phyloP scores from a whole-genome alignment of 2,888 invertebrate species.

The Nebria brevicollis region DNA sequence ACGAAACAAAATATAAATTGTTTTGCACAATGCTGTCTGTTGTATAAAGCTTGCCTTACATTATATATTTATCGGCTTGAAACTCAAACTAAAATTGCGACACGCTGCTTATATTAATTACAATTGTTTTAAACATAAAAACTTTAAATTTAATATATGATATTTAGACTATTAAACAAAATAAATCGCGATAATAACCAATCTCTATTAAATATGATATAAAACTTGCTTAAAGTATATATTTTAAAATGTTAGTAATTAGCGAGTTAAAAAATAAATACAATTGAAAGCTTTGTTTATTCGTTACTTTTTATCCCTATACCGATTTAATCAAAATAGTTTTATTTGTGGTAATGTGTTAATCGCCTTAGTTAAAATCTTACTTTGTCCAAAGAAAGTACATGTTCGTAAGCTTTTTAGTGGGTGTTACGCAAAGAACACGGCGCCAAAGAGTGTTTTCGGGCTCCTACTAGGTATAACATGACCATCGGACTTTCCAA shows the following conservation, averaged over 20 bases:
- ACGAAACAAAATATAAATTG: conserved; percentile 12
- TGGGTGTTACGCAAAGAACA: conserved; percentile 32
- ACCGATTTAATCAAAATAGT: conserved; percentile 26
- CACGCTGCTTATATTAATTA: too few species aligned
- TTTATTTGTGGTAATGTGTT: conserved; percentile 26
- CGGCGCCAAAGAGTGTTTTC: conserved; percentile 20
- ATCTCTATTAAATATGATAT: too few species aligned
- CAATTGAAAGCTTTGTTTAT: background rate
- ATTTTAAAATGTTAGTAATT: too few species aligned
- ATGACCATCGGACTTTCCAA: conserved; percentile 27
- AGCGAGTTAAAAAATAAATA: background rate
- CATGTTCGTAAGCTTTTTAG: conserved; percentile 36
- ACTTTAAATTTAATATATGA: too few species aligned
- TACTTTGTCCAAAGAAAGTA: conserved; percentile 40
- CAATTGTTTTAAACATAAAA: too few species aligned
- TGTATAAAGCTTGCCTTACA: too few species aligned
- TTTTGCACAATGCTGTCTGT: background rate
- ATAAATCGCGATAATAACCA: too few species aligned
- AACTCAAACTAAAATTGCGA: too few species aligned
- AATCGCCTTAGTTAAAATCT: conserved; percentile 36
- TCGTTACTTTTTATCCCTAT: background rate
- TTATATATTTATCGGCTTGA: too few species aligned
- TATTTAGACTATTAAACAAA: too few species aligned
- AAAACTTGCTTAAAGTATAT: too few species aligned
- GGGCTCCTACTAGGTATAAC: conserved; percentile 10